Conservation (phyloP, 2,888 invertebrate genomes). For the Drosophila rubida region DNA sequence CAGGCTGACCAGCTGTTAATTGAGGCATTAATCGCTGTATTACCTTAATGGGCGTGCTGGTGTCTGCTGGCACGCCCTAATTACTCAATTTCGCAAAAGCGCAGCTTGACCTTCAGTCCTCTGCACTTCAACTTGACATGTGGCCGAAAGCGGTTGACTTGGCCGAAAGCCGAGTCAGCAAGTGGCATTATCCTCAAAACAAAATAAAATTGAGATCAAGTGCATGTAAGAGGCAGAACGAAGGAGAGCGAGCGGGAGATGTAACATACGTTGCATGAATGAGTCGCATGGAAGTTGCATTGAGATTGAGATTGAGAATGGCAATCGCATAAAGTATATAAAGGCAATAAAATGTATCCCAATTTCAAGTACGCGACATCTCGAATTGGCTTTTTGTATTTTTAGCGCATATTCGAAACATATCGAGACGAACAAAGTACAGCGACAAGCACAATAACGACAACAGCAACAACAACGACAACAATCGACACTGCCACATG, state of each 20-base stretch:
- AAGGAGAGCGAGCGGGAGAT: background rate
- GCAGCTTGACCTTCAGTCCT: constrained; percentile 47
- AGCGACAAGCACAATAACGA: constrained; percentile 10
- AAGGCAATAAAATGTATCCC: constrained; percentile 72
- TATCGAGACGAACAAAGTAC: constrained; percentile 47
- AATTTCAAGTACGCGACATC: constrained; percentile 73
- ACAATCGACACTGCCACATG: constrained; percentile 62
- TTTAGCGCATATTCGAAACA: constrained; percentile 62
- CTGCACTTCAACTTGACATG: constrained; percentile 62
- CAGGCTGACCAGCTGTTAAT: constrained; percentile 54
- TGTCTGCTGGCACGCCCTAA: constrained; percentile 59
- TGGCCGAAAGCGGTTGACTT: constrained; percentile 21
- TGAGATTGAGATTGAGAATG: constrained; percentile 44
- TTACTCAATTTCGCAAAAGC: constrained; percentile 61
- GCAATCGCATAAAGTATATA: constrained; percentile 42
- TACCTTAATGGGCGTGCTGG: constrained; percentile 43
- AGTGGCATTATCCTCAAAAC: constrained; percentile 54
- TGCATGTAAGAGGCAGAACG: constrained; percentile 25
- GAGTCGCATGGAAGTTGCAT: constrained; percentile 27
- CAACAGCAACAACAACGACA: constrained; percentile 35
- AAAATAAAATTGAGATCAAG: constrained; percentile 36
- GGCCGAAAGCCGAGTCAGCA: constrained; percentile 8
- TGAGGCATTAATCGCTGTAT: constrained; percentile 61
- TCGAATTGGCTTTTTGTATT: constrained; percentile 67
- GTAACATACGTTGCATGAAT: constrained; percentile 34